Base-by-base conservation (phyloP, 1,140 invertebrate species). In the Heliconius congener region DNA sequence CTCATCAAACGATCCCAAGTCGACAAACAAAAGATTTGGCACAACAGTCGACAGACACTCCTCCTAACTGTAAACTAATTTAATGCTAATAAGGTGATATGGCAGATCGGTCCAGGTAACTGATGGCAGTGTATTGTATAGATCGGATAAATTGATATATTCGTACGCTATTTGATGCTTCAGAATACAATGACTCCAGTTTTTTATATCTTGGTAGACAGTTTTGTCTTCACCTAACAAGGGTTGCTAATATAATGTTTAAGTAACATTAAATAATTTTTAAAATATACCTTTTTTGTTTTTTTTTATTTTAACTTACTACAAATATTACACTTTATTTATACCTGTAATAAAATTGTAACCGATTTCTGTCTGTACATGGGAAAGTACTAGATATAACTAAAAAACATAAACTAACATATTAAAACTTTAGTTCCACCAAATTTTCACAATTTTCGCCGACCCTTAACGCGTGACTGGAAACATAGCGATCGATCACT, bases 371-470 rank as follows among this genome's bases (percentile, higher is more conserved):
- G 13, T 46, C 42, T 46, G 42, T 46, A 4, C 13, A 46, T 16
- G 42, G 16, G 13, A 46, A 46, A 46, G 3, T 46, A 46, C 0
- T 4, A 37, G 11, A 11, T 46, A 46, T 46, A 19, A 19, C 16
- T 52, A 77, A 60, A 71, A 73, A 73, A 72, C 50, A 23, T 78
- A 76, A 60, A 81, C 79, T 81, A 82, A 81, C 79, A 55, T 42
- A 57, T 37, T 74, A 75, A 75, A 57, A 16, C 74, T 88, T 90
- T 85, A 85, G 86, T 88, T 85, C 73, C 88, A 88, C 86, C 79
- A 87, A 79, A 86, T 87, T 88, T 90, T 85, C 83, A 81, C 83
- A 84, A 87, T 90, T 90, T 88, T 86, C 85, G 77, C 83, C 80
- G 83, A 76, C 86, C 83, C 82, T 87, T 83, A 80, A 82, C 80